Evolutionary conservation across 2,888 invertebrate genomes (phyloP).

Genomic region (Zeuzera pyrina): DNA sequence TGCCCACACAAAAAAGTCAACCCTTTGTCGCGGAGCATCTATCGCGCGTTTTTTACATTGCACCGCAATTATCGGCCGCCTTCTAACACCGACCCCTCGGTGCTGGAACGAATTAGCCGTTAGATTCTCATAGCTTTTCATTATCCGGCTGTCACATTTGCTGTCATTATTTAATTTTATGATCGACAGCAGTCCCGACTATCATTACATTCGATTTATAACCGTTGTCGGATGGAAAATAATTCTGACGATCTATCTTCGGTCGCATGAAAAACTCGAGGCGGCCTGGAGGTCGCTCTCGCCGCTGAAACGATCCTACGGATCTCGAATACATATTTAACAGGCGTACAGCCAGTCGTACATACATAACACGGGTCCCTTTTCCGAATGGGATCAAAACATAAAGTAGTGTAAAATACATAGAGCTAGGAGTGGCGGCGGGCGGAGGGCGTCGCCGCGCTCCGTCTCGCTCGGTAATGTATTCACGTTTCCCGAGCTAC

Average conservation of each 20-base stretch:
- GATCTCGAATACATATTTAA: conserved; percentile 40
- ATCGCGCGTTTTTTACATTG: conserved; percentile 27
- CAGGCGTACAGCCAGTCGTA: conserved; percentile 28
- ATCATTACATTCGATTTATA: too few relatives aligned
- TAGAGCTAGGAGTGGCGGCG: conserved; percentile 26
- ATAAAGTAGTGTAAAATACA: conserved; percentile 54
- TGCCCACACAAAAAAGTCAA: conserved; percentile 32
- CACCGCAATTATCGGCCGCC: conserved; percentile 27
- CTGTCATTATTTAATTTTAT: conserved; percentile 11
- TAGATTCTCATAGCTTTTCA: conserved; percentile 33
- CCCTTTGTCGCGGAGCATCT: conserved; percentile 34
- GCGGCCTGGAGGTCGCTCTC: background rate
- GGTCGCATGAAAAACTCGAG: conserved; percentile 1
- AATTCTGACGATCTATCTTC: conserved; percentile 8
- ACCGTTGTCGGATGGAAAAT: conserved; percentile 12
- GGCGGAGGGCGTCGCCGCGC: conserved; percentile 24
- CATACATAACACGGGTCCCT: conserved; percentile 41
- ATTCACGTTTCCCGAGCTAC: conserved; percentile 65
- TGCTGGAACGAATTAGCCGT: conserved; percentile 39
- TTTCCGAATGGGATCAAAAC: conserved; percentile 50
- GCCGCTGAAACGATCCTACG: background rate
- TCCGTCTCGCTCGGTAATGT: conserved; percentile 56
- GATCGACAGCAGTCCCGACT: conserved; percentile 5
- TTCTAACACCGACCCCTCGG: conserved; percentile 38
- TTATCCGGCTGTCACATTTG: conserved; percentile 14